Evolutionary conservation across 2,113 vertebrate species (phyloP).

Genomic region (Upupa epops): DNA sequence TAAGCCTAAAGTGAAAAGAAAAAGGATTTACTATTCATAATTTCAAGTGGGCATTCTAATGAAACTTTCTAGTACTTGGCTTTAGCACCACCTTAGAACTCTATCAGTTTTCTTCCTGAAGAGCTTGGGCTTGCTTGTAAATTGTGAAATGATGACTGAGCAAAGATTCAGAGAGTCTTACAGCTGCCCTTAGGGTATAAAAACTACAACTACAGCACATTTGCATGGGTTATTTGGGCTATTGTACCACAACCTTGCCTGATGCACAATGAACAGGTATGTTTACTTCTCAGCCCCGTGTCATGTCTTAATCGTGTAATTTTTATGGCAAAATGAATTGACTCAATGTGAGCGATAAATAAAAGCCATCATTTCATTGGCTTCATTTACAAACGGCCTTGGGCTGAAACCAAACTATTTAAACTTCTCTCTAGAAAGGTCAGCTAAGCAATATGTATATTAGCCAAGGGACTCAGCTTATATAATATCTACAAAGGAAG

Average conservation of each 20-base stretch:
- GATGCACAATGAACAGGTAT: background rate
- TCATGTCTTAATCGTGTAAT: background rate
- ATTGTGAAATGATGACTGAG: background rate
- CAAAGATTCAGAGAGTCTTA: background rate
- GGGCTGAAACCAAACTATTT: conserved; percentile 46
- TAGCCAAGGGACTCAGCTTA: conserved; percentile 35
- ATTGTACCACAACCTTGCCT: background rate
- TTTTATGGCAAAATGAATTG: conserved; percentile 23
- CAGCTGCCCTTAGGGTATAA: background rate
- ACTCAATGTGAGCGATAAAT: conserved; percentile 35
- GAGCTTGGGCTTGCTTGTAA: background rate
- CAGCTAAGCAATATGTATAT: conserved; percentile 46
- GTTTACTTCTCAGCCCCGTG: background rate
- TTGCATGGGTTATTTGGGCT: background rate
- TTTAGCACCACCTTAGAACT: background rate
- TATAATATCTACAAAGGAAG: conserved; percentile 27
- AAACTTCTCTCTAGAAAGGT: conserved; percentile 42
- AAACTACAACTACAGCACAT: background rate
- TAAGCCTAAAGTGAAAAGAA: background rate
- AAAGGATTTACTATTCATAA: background rate
- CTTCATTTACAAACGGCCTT: conserved; percentile 58
- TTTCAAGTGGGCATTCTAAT: background rate
- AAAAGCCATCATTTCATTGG: conserved; percentile 9
- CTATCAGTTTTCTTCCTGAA: background rate
- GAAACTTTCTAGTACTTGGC: background rate